Percentiles rank a stretch among this genome's conserved stretches.
Conservation (phyloP, 2,113 vertebrate genomes). For the Alligator mississippiensis region DNA sequence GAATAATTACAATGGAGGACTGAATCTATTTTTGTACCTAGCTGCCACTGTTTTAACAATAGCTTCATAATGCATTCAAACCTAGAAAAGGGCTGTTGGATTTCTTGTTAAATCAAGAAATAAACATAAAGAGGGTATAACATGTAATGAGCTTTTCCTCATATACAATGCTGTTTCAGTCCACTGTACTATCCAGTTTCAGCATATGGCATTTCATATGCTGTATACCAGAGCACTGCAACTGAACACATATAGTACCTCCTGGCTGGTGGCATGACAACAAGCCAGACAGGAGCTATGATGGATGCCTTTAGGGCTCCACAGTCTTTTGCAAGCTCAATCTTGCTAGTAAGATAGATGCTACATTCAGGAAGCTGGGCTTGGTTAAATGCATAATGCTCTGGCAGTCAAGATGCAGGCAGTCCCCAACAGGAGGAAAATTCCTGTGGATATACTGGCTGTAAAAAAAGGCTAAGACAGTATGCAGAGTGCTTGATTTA, state of each 20-base stretch:
- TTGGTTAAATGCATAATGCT: background rate
- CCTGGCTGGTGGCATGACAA: background rate
- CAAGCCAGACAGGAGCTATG: background rate
- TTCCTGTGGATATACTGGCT: background rate
- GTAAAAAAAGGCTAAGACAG: background rate
- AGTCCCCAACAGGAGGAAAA: background rate
- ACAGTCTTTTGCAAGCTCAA: background rate
- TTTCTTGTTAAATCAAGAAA: background rate
- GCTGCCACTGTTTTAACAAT: constrained; percentile 23
- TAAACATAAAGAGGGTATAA: background rate
- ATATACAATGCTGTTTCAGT: background rate
- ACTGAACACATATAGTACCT: background rate
- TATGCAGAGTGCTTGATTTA: background rate
- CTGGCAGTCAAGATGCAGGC: background rate
- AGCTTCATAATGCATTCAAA: constrained; percentile 42
- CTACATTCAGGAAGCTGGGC: background rate
- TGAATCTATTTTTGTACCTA: constrained; percentile 49
- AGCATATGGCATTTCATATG: background rate
- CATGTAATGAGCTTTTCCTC: background rate
- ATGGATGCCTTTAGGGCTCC: background rate
- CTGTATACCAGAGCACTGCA: background rate
- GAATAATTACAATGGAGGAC: background rate
- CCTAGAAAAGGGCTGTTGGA: background rate
- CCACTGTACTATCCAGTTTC: background rate
- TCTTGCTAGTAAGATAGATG: background rate